Conservation (phyloP, 2,113 vertebrate genomes). For the Rallus limicola region DNA sequence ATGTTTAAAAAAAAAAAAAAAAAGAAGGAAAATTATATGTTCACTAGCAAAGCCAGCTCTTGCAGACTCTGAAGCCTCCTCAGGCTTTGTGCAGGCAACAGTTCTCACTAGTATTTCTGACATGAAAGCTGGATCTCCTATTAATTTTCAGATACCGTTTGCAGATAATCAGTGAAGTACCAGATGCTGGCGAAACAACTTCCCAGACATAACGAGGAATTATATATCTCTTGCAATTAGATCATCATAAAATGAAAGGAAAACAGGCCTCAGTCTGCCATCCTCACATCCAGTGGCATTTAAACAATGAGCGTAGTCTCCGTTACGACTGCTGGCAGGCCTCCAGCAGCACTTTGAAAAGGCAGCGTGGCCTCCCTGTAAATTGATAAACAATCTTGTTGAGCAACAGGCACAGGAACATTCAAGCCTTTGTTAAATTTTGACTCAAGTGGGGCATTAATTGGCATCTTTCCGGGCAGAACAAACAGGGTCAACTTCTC, state of each 20-base stretch:
- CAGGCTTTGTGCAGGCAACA: neutral
- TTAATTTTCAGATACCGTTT: conserved; percentile 19
- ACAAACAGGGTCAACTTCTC: conserved; percentile 17
- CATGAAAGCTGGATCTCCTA: conserved; percentile 12
- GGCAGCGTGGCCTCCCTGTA: neutral
- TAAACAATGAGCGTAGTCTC: conserved; percentile 19
- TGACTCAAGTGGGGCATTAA: conserved; percentile 20
- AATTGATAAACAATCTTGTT: conserved; percentile 54
- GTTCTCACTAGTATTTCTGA: conserved; percentile 12
- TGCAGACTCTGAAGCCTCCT: neutral
- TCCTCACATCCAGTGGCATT: neutral
- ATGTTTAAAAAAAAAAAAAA: neutral
- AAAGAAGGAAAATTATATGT: conserved; percentile 24
- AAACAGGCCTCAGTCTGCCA: conserved; percentile 43
- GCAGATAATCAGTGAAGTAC: conserved; percentile 35
- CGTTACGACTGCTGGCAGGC: conserved; percentile 31
- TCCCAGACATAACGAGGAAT: conserved; percentile 46
- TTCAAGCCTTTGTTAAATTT: conserved; percentile 40
- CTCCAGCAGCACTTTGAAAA: conserved; percentile 58
- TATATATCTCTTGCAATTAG: conserved; percentile 62
- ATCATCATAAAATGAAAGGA: conserved; percentile 54
- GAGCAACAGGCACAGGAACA: conserved; percentile 33
- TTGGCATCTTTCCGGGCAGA: conserved; percentile 18
- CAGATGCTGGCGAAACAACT: conserved; percentile 39
- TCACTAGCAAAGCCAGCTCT: conserved; percentile 10